These are phyloP conservation scores for Andrena minutula DNA, from an alignment of 2,888 invertebrate genomes.

Conservation along the genomic window DNA sequence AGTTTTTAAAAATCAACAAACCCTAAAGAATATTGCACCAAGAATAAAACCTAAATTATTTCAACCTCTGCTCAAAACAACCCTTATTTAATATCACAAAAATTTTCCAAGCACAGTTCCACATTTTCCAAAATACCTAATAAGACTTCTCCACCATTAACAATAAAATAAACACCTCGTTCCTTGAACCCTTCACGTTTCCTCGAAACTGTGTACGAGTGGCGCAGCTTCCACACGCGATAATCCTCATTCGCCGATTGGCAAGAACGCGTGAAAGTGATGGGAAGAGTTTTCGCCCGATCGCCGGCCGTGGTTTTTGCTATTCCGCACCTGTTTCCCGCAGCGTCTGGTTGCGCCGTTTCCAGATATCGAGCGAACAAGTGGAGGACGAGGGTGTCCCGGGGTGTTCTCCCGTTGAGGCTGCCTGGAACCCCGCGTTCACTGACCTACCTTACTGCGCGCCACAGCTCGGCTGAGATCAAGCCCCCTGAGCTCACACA, in stretches of 20 bases:
- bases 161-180: no score
- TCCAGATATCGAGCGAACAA: conserved; percentile 82
- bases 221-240: not conserved
- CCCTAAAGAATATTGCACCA: no score
- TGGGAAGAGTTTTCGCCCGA: not conserved
- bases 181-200: no score
- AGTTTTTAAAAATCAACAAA: no score
- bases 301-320: not conserved
- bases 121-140: no score
- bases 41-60: no score
- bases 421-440: conserved; percentile 77
- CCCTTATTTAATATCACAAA: no score
- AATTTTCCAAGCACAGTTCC: no score
- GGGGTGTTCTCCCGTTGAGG: conserved; percentile 75
- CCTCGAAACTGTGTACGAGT: no score
- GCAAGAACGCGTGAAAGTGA: not conserved
- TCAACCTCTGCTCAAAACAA: no score
- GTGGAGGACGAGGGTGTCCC: conserved; percentile 73
- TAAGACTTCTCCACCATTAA: no score
- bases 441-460: conserved; percentile 79
- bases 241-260: not conserved
- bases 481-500: conserved; percentile 44
- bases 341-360: conserved; percentile 61
- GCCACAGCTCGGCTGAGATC: conserved; percentile 65
- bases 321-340: not conserved